These are phyloP conservation scores for Chrysomallon squamiferum DNA, from an alignment of 1,140 invertebrate species.

Conservation along the genomic window DNA sequence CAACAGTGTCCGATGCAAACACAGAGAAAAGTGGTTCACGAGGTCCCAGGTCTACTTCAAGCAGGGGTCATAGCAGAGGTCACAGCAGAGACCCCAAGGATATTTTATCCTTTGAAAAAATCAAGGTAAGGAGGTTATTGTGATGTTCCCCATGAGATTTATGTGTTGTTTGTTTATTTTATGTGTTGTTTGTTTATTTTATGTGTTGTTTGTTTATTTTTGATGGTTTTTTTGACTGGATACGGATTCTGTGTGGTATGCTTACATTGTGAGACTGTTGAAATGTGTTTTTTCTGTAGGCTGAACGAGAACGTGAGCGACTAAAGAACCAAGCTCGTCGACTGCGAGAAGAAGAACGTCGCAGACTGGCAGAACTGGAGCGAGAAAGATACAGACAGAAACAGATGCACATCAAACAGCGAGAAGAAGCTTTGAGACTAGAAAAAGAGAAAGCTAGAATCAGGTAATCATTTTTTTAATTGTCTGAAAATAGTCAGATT, in stretches of 20 bases:
- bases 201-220: no score
- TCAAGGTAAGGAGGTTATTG: constrained; percentile 38
- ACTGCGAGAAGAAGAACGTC: constrained; percentile 75
- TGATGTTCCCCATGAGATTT: background rate
- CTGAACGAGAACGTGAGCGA: constrained; percentile 74
- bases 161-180: no score
- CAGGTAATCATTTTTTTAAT: no score
- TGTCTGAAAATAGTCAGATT: background rate
- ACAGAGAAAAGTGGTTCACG: constrained; percentile 53
- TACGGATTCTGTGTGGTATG: no score
- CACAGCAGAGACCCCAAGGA: constrained; percentile 31
- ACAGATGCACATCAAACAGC: constrained; percentile 79
- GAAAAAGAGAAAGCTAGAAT: constrained; percentile 66
- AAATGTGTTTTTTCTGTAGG: constrained; percentile 29
- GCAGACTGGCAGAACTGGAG: constrained; percentile 73
- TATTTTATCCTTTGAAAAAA: constrained; percentile 58
- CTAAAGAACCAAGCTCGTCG: constrained; percentile 78
- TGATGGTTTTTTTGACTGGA: no score
- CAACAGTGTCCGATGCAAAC: background rate
- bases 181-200: no score
- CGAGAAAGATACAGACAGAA: constrained; percentile 68
- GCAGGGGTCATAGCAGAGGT: constrained; percentile 14
- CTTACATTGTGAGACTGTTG: no score
- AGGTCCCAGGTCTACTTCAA: constrained; percentile 3
- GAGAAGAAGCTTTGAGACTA: constrained; percentile 79